Evolutionary conservation across 2,797 vertebrate genomes (phyloP).

Genomic region (Pangasius djambal): DNA sequence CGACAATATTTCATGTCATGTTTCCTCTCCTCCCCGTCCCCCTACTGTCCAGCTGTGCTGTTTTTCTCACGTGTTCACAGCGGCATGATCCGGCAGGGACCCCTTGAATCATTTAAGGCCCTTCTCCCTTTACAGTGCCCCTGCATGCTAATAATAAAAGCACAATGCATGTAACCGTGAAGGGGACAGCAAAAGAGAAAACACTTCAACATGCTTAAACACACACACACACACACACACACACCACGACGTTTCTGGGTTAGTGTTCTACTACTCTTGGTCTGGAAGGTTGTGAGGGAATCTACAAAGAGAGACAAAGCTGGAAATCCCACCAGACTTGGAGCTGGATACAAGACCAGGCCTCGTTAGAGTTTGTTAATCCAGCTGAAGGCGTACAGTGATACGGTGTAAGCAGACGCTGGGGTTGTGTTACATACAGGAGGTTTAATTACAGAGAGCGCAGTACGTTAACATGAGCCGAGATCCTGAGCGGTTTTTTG

Average conservation of each 20-base stretch:
- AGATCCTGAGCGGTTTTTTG: not conserved
- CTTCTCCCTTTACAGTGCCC: not conserved
- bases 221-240: not conserved
- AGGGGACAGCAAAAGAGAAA: not conserved
- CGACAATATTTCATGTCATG: not conserved
- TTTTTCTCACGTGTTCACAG: not conserved
- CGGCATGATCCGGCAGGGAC: not conserved
- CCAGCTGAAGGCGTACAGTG: not conserved
- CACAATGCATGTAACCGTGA: not conserved
- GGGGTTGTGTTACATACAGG: not conserved
- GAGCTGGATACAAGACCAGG: not conserved
- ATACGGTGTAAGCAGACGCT: not conserved
- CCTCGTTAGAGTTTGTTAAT: no score
- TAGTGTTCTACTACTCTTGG: not conserved
- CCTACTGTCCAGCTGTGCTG: not conserved
- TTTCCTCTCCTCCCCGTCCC: not conserved
- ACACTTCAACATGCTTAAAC: not conserved
- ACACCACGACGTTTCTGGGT: not conserved
- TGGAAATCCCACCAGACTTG: not conserved
- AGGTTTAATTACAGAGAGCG: not conserved
- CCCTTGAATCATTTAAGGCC: not conserved
- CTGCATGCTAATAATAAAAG: not conserved
- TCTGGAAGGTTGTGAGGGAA: not conserved
- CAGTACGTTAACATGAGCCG: not conserved
- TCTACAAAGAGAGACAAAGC: not conserved